A percentile compares a stretch with the other conserved stretches of the same genome.
phyloP scores from a whole-genome alignment of 2,113 vertebrate genomes.

The Bagarius yarrelli region DNA sequence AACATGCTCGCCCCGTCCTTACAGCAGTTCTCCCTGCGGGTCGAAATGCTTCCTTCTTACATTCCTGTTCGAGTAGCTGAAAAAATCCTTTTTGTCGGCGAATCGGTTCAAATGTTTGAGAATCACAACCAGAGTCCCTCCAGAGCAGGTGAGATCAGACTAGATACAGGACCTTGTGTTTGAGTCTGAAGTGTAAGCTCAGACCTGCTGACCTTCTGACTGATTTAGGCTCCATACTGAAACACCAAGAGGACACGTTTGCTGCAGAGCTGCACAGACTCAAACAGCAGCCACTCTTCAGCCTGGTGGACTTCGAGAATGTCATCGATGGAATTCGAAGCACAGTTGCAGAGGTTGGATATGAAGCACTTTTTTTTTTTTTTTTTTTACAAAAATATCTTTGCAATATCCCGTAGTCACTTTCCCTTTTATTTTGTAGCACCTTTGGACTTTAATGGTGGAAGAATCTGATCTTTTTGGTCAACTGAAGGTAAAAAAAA shows the following conservation, averaged over 20 bases:
- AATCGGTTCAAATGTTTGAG: slow-evolving; percentile 99
- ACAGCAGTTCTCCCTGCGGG: slow-evolving; percentile 93
- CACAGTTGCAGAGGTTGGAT: slow-evolving; percentile 89
- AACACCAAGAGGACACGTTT: slow-evolving; percentile 93
- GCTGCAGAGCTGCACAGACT: slow-evolving; percentile 90
- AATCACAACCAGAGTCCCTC: slow-evolving; percentile 92
- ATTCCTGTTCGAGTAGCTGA: slow-evolving; percentile 93
- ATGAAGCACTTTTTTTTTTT: neutral
- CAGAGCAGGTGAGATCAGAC: slow-evolving; percentile 78
- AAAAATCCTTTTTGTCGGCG: slow-evolving; percentile 97
- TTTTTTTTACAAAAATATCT: neutral
- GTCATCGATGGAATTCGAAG: slow-evolving; percentile 91
- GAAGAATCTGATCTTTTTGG: slow-evolving; percentile 93
- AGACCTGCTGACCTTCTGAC: neutral
- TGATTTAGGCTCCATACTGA: slow-evolving; percentile 86
- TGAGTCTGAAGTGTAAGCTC: neutral
- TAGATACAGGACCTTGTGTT: neutral
- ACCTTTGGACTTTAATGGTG: slow-evolving; percentile 98
- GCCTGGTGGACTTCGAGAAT: slow-evolving; percentile 91
- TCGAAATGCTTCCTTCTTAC: slow-evolving; percentile 94
- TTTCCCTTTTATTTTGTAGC: slow-evolving; percentile 67
- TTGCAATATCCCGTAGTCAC: neutral
- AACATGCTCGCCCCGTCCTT: slow-evolving; percentile 96
- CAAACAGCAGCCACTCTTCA: slow-evolving; percentile 92
- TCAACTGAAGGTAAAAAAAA: slow-evolving; percentile 88